Conservation (phyloP, 2,113 vertebrate genomes). For the Corvus hawaiiensis region DNA sequence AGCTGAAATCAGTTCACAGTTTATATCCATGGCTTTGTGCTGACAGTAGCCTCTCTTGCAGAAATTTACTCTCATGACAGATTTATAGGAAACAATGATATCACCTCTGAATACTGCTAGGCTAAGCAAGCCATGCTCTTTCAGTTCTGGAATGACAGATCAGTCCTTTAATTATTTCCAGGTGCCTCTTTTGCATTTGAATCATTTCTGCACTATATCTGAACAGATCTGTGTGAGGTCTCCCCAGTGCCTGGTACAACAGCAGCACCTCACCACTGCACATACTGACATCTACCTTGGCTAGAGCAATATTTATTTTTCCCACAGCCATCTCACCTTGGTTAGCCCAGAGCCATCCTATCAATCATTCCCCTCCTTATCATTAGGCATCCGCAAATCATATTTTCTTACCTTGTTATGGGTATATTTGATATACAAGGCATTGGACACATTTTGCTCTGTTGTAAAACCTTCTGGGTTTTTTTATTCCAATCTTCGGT, state of each 20-base stretch:
- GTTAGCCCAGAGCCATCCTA: not conserved
- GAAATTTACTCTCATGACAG: not conserved
- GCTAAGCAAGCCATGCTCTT: constrained; percentile 29
- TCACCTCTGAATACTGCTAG: constrained; percentile 4
- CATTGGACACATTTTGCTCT: not conserved
- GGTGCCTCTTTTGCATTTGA: not conserved
- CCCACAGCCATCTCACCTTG: not conserved
- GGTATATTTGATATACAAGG: not conserved
- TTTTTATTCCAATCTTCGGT: not conserved
- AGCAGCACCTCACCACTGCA: not conserved
- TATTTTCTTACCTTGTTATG: not conserved
- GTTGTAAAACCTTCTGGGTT: not conserved
- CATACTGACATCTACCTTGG: not conserved
- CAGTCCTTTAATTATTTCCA: not conserved
- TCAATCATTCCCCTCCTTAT: not conserved
- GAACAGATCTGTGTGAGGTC: not conserved
- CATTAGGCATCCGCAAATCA: not conserved
- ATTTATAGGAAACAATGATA: constrained; percentile 28
- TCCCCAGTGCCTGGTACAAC: not conserved
- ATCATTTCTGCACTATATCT: not conserved
- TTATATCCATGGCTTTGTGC: not conserved
- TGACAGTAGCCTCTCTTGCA: not conserved
- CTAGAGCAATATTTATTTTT: not conserved
- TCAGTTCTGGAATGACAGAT: not conserved
- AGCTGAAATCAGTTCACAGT: not conserved